Conservation (phyloP, 2,797 vertebrate species). For the Hybognathus amarus region DNA sequence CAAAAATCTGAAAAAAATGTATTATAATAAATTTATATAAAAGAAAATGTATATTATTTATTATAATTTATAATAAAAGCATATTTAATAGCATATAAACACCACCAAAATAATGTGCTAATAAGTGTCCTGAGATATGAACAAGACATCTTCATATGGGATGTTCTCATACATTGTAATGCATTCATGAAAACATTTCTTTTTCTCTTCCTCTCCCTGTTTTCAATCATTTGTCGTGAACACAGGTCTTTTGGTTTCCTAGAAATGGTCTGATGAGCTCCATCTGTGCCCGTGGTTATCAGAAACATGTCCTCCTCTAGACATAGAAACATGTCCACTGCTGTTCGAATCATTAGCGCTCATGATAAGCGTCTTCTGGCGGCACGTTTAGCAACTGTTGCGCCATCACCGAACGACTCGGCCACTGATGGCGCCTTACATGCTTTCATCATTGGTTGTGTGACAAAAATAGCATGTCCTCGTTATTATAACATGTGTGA, state of each 20-base stretch:
- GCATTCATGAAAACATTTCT: neutral
- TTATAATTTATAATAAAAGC: no score
- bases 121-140: neutral
- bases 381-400: neutral
- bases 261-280: neutral
- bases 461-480: constrained; percentile 37
- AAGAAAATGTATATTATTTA: no score
- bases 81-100: neutral
- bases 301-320: neutral
- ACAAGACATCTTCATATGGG: neutral
- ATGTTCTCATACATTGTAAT: neutral
- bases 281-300: neutral
- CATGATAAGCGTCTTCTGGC: neutral
- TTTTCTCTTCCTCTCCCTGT: neutral
- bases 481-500: constrained; percentile 10
- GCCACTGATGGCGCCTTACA: neutral
- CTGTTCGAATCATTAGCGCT: neutral
- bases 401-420: neutral
- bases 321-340: neutral
- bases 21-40: no score
- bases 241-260: neutral
- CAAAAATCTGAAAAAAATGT: no score
- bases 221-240: neutral
- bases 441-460: neutral
- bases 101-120: neutral